Evolutionary conservation across 2,888 invertebrate genomes (phyloP).

Genomic region (Dryadula phaetusa): DNA sequence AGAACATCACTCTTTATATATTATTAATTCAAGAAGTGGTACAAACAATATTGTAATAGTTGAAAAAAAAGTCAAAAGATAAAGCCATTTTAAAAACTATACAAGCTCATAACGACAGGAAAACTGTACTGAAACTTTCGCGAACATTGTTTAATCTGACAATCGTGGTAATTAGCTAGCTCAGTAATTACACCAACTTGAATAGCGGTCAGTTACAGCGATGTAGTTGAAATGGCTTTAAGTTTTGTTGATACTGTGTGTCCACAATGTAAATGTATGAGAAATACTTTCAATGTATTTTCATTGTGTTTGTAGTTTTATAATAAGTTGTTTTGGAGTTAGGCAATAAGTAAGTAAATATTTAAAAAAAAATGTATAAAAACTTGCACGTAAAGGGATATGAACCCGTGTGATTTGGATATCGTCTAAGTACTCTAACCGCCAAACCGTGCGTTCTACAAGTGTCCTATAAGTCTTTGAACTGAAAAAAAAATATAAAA

Average conservation of each 20-base stretch:
- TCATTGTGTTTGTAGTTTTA: too few relatives aligned
- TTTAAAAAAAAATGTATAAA: too few relatives aligned
- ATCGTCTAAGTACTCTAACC: too few relatives aligned
- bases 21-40: neutral
- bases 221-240: conserved; percentile 11
- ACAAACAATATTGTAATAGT: neutral
- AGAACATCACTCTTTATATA: too few relatives aligned
- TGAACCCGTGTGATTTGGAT: too few relatives aligned
- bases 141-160: conserved; percentile 22
- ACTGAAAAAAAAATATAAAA: too few relatives aligned
- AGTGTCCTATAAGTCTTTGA: too few relatives aligned
- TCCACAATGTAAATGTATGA: neutral
- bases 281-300: neutral
- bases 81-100: conserved; percentile 8
- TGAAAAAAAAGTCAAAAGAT: neutral
- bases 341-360: too few relatives aligned
- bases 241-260: conserved; percentile 10
- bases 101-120: conserved; percentile 8
- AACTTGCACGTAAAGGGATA: too few relatives aligned
- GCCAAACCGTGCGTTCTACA: too few relatives aligned
- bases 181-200: conserved; percentile 15
- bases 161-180: conserved; percentile 25
- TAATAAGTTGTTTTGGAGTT: too few relatives aligned
- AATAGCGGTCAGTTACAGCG: conserved; percentile 24
- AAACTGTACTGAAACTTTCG: conserved; percentile 12